Conservation (phyloP, 2,888 invertebrate genomes). For the Pollenia griseotomentosa region DNA sequence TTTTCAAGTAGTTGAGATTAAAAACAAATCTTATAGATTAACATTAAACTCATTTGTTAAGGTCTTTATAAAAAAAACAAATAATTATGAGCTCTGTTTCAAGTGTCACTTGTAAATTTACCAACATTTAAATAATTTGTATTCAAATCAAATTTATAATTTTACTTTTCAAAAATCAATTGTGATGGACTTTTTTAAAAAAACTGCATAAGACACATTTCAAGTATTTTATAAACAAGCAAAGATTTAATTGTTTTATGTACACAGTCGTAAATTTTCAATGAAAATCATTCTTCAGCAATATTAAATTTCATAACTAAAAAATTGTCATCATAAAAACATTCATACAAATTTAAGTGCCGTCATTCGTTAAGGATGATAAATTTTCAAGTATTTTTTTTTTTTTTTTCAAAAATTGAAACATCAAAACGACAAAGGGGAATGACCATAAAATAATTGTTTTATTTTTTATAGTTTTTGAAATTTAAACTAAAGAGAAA, state of each 20-base stretch:
- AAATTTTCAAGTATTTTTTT: slow-evolving; percentile 44
- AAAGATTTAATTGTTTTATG: background rate
- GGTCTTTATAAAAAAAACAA: background rate
- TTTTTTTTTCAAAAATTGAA: slow-evolving; percentile 11
- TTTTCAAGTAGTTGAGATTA: slow-evolving; percentile 67
- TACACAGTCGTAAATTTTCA: background rate
- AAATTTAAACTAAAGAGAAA: background rate
- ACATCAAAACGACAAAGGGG: slow-evolving; percentile 29
- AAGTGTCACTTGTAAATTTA: slow-evolving; percentile 7
- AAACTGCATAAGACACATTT: slow-evolving; percentile 23
- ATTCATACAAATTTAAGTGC: slow-evolving; percentile 19
- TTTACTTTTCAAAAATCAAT: background rate
- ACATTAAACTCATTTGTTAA: background rate
- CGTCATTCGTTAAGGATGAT: slow-evolving; percentile 58
- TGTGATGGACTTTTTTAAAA: background rate
- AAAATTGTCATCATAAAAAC: slow-evolving; percentile 61
- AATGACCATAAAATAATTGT: slow-evolving; percentile 60
- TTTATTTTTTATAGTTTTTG: slow-evolving; percentile 5
- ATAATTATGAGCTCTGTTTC: background rate
- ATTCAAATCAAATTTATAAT: background rate
- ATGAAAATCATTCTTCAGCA: slow-evolving; percentile 24
- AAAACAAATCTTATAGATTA: background rate
- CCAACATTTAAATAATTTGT: slow-evolving; percentile 20
- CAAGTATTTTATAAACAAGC: slow-evolving; percentile 68
- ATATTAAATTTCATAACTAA: slow-evolving; percentile 68